phyloP scores from a whole-genome alignment of 2,888 invertebrate species.

The Frankliniella fusca region DNA sequence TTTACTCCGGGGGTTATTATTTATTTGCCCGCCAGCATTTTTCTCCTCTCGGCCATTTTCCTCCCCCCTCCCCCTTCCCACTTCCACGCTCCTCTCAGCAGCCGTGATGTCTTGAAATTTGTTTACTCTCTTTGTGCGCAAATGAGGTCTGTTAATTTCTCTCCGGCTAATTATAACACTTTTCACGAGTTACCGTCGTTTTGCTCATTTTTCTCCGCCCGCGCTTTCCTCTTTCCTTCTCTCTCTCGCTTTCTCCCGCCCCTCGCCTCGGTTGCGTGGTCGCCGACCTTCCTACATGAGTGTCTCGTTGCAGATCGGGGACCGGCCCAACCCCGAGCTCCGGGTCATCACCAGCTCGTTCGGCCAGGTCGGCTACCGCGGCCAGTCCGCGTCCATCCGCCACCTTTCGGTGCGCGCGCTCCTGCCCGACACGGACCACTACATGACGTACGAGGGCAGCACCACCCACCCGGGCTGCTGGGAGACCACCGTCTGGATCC shows the following conservation, averaged over 20 bases:
- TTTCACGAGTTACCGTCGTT: background rate
- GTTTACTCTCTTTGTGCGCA: conserved; percentile 24
- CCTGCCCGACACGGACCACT: conserved; percentile 87
- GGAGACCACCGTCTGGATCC: conserved; percentile 99
- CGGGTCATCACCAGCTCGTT: conserved; percentile 83
- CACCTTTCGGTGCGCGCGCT: conserved; percentile 80
- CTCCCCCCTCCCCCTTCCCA: background rate
- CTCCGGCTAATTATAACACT: conserved; percentile 21
- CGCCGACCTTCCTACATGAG: background rate
- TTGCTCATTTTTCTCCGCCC: background rate
- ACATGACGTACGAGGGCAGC: conserved; percentile 97
- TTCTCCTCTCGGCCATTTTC: background rate
- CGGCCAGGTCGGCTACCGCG: conserved; percentile 78
- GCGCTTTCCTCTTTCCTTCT: background rate
- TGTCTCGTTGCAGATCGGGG: conserved; percentile 67
- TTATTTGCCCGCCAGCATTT: conserved; percentile 13
- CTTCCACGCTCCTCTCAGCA: background rate
- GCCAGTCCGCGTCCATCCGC: conserved; percentile 77
- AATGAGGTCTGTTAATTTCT: conserved; percentile 23
- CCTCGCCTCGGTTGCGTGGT: background rate
- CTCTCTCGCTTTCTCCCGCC: background rate
- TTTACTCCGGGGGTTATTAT: conserved; percentile 21
- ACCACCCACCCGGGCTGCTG: conserved; percentile 97
- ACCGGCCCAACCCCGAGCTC: conserved; percentile 78
- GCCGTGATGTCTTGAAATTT: conserved; percentile 19